A percentile compares a stretch with the other conserved stretches of the same genome.
These are phyloP conservation scores for Synanthedon andrenaeformis DNA, from an alignment of 2,888 invertebrate species.

Conservation along the genomic window DNA sequence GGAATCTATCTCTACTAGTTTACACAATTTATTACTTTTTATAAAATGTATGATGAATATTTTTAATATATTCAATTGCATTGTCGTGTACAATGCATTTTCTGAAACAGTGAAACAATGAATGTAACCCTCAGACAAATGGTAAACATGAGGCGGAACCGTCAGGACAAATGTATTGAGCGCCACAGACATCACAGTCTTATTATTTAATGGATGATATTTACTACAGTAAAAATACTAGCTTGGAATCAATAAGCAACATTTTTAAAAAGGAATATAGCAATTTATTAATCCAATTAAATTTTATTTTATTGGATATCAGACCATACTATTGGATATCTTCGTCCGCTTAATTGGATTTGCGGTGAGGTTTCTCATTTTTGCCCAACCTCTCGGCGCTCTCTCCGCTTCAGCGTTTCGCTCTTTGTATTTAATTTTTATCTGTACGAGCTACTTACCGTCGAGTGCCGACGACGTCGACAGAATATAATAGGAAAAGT, in stretches of 20 bases:
- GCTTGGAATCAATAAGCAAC: neutral
- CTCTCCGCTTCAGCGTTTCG: conserved; percentile 21
- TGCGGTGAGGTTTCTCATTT: conserved; percentile 41
- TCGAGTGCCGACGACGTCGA: conserved; percentile 31
- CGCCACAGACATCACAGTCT: conserved; percentile 38
- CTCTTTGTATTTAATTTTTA: conserved; percentile 51
- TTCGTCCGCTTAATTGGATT: conserved; percentile 53
- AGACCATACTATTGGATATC: conserved; percentile 40
- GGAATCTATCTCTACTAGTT: too few species aligned
- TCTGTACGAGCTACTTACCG: conserved; percentile 24
- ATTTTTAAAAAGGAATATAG: neutral
- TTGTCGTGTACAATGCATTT: conserved; percentile 36
- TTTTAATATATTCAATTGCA: conserved; percentile 23
- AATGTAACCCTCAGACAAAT: conserved; percentile 52
- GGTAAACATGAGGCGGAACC: conserved; percentile 43
- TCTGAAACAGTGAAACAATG: conserved; percentile 40
- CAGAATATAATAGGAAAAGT: conserved; percentile 58
- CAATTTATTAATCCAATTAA: neutral
- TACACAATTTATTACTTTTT: too few species aligned
- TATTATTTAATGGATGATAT: conserved; percentile 48
- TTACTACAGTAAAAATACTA: conserved; percentile 46
- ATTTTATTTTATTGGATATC: conserved; percentile 13
- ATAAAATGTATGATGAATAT: too few species aligned
- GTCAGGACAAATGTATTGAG: conserved; percentile 52
- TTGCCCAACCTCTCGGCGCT: conserved; percentile 27